Conservation (phyloP, 1,140 invertebrate genomes). For the Papilio aristodemus region DNA sequence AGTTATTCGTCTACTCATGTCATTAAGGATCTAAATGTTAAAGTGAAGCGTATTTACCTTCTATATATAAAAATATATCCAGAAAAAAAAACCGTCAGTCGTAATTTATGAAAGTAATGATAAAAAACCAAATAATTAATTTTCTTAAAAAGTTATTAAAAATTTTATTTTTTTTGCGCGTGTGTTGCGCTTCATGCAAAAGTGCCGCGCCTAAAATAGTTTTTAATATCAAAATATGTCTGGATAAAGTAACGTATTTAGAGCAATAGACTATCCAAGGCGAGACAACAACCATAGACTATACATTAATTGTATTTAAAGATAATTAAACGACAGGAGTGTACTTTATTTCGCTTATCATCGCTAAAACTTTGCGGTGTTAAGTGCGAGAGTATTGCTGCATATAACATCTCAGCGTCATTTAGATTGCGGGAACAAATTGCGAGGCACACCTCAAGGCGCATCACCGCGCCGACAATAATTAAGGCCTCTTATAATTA, state of each 20-base stretch:
- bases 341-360: constrained; percentile 20
- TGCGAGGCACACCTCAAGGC: constrained; percentile 59
- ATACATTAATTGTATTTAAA: constrained; percentile 36
- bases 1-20: neutral
- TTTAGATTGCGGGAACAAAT: constrained; percentile 73
- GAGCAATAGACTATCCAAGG: no score
- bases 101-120: no score
- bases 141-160: no score
- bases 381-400: constrained; percentile 44
- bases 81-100: no score
- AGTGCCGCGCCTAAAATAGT: no score
- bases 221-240: no score
- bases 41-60: neutral
- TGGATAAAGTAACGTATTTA: neutral
- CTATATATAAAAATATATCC: no score
- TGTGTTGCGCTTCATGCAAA: no score
- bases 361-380: constrained; percentile 37
- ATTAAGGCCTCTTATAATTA: constrained; percentile 77
- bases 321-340: neutral
- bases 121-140: no score
- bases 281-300: neutral
- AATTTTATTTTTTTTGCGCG: no score
- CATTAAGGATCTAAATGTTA: neutral
- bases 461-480: constrained; percentile 64
- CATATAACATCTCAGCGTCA: constrained; percentile 49